Evolutionary conservation across 2,888 invertebrate species (phyloP), one percentile per base, ranked within the genome.

Genomic region (Dinocampus coccinellae): DNA sequence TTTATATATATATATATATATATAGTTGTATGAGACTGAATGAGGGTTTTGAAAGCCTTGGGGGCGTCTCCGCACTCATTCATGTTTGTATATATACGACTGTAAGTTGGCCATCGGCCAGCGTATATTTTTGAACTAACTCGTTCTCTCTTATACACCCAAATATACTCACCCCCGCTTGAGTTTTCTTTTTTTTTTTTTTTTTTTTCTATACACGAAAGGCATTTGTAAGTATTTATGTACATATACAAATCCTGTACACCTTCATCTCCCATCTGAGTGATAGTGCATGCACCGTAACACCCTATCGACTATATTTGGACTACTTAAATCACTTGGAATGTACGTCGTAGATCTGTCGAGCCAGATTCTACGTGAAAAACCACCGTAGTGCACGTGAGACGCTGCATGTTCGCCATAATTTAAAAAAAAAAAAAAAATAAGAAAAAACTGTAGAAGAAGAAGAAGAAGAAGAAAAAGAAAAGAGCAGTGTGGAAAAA

Each of bases 321-420:
- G 74, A 77, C 82, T 81, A 76, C 81, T 84, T 84, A 83, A 83
- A 84, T 84, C 83, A 82, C 81, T 79, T 76, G 79, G 73, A 77
- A 78, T 76, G 77, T 79, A 76, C 75, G 76, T 74, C 73, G 78
- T 80, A 78, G 80, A 81, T 82, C 76, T 73, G 47, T 65, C 62
- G 65, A 61, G 72, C 71, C 75, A 80, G 80, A 81, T 81, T 81
- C 77, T 55, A 62, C 72, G 73, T 79, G 80, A 79, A 80, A 79
- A 79, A 77, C 75, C 77, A 76, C 77, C 77, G 70, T 29, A 57
- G 64, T 69, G 76, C 79, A 78, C 79, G 79, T 74, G 67, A 66
- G 72, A 60, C 47, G 7, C 62, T 20, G 3, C 24, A 26, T 61
- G 47, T 9, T 2, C 47, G 16, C 16, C 6, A 47, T 16, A n/a